Evolutionary conservation across 2,113 vertebrate genomes (phyloP), one percentile per base, ranked within the genome.

Genomic region (Xenopus borealis): DNA sequence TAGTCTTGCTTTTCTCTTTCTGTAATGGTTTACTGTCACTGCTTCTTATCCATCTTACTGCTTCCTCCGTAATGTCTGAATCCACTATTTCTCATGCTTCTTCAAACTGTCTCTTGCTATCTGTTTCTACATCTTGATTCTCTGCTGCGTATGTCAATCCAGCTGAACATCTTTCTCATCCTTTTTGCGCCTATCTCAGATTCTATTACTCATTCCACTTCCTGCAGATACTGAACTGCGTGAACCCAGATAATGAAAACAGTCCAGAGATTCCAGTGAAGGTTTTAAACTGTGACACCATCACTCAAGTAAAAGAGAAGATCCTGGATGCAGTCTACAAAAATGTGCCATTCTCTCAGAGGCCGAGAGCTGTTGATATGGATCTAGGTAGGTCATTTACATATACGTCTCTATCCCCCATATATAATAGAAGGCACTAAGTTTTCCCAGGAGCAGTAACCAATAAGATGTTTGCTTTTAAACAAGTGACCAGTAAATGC

Each of bases 301-400:
- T 99, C 91, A 99, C 96, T 0, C 97, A 99, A 61, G 96, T 97
- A 81, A 99, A 99, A 85, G 97, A 99, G 87, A 99, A 99, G 88
- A 98, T 99, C 74, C 91, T 99, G 0, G 97, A 99, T 0, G 96
- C 97, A 0, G 91, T 98, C 1, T 98, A 98, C 82, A 99, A 99
- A 85, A 99, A 99, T 0, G 97, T 98, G 78, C 96, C 97, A 0
- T 99, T 97, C 23, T 99, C 97, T 17, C 97, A 97, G 82, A 85
- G 97, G 63, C 97, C 97, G 0, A 86, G 95, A 19, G 97, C 97
- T 3, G 93, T 96, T 0, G 97, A 99, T 90, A 98, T 98, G 96
- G 97, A 99, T 82, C 85, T 99, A 62, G 97, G 97, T 99, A 95
- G 72, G 90, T 82, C 40, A 46, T 46, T 13, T 46, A 4, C 45